Conservation (phyloP, 2,888 invertebrate genomes). For the Limenitis camilla region DNA sequence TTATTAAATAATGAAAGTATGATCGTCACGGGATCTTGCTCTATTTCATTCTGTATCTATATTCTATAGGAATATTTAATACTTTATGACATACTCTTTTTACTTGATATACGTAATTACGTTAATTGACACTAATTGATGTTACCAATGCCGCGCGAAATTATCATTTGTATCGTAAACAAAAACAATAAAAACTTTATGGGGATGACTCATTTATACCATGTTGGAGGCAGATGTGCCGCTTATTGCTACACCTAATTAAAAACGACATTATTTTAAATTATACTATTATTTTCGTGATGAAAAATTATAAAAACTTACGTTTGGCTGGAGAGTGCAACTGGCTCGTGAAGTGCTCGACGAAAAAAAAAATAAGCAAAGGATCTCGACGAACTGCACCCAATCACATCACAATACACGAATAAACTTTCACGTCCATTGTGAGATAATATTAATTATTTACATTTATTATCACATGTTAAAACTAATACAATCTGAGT, state of each 20-base stretch:
- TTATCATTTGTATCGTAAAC: slow-evolving; percentile 31
- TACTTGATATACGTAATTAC: background rate
- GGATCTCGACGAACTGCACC: slow-evolving; percentile 25
- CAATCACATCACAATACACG: slow-evolving; percentile 47
- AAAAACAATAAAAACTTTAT: slow-evolving; percentile 32
- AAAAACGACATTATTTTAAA: slow-evolving; percentile 7
- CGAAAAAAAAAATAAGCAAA: slow-evolving; percentile 24
- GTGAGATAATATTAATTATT: slow-evolving; percentile 47
- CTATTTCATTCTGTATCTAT: too few relatives aligned
- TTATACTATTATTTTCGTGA: slow-evolving; percentile 4
- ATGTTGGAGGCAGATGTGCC: slow-evolving; percentile 25
- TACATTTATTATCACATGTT: slow-evolving; percentile 63
- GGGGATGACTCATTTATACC: slow-evolving; percentile 21
- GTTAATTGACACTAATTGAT: slow-evolving; percentile 24
- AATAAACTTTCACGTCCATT: slow-evolving; percentile 59
- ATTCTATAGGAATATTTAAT: slow-evolving; percentile 2
- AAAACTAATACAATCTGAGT: slow-evolving; percentile 28
- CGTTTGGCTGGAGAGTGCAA: slow-evolving; percentile 19
- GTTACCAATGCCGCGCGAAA: slow-evolving; percentile 24
- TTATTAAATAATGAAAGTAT: too few relatives aligned
- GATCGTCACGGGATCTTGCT: too few relatives aligned
- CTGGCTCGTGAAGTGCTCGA: slow-evolving; percentile 25
- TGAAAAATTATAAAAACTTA: slow-evolving; percentile 17
- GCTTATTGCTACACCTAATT: slow-evolving; percentile 2
- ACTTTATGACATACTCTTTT: slow-evolving; percentile 4